phyloP scores from a whole-genome alignment of 2,797 vertebrate genomes.

The Mallotus villosus region DNA sequence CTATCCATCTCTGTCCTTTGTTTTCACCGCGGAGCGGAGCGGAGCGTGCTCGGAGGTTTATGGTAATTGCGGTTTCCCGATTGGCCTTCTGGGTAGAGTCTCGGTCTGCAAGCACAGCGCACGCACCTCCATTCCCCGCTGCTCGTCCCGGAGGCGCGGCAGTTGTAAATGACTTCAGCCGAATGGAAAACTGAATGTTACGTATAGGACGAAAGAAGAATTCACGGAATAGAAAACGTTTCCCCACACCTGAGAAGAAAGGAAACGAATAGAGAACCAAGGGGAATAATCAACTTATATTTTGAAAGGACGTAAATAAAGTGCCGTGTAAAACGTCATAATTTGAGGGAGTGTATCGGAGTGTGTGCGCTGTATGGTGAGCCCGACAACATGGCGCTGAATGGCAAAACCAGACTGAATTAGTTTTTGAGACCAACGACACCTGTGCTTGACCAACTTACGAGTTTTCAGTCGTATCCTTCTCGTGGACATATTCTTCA shows the following conservation, averaged over 20 bases:
- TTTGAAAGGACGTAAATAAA: conserved; percentile 2
- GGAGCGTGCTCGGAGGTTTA: conserved; percentile 81
- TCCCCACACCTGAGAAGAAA: no score
- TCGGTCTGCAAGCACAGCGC: conserved; percentile 43
- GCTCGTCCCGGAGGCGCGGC: conserved; percentile 40
- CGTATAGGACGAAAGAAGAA: conserved; percentile 4
- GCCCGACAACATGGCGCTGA: conserved; percentile 55
- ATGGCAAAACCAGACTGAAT: conserved; percentile 42
- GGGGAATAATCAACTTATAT: neutral
- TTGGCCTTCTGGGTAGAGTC: conserved; percentile 93
- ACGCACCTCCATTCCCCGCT: conserved; percentile 43
- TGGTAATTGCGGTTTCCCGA: conserved; percentile 94
- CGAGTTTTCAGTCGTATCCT: neutral
- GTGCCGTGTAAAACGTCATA: neutral
- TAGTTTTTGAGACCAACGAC: conserved; percentile 24
- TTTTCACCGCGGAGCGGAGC: conserved; percentile 44
- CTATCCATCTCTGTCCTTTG: conserved; percentile 26
- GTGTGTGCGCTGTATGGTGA: conserved; percentile 31
- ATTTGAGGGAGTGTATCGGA: conserved; percentile 5
- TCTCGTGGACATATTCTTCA: no score
- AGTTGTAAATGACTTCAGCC: conserved; percentile 22
- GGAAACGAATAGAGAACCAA: neutral
- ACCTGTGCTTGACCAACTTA: conserved; percentile 1
- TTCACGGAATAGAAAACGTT: neutral
- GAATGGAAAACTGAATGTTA: conserved; percentile 3